A percentile compares a stretch with the other conserved stretches of the same genome.
Evolutionary conservation across 2,888 invertebrate genomes (phyloP).

Genomic region (Rugalucina vietnamica): DNA sequence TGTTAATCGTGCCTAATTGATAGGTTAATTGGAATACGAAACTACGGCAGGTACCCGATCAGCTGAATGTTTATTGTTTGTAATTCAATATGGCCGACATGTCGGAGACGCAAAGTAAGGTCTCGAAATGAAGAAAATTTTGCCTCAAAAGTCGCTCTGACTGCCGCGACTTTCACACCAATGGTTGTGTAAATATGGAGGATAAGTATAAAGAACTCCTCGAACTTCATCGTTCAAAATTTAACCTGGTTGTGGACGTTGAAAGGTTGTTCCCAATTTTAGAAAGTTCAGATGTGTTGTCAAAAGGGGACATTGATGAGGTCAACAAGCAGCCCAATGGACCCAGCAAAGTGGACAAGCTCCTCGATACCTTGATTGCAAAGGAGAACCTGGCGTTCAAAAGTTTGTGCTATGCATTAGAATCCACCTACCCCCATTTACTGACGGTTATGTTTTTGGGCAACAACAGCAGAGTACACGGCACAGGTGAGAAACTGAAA

Average conservation of each 20-base stretch:
- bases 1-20: no score
- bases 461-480: constrained; percentile 39
- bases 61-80: constrained; percentile 58
- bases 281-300: constrained; percentile 70
- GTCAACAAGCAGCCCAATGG: constrained; percentile 73
- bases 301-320: constrained; percentile 68
- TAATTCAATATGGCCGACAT: constrained; percentile 65
- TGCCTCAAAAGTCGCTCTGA: neutral
- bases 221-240: constrained; percentile 72
- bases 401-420: constrained; percentile 71
- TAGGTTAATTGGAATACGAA: constrained; percentile 29
- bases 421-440: constrained; percentile 75
- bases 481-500: constrained; percentile 16
- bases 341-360: constrained; percentile 72
- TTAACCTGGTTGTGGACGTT: constrained; percentile 70
- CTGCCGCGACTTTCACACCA: neutral
- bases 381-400: constrained; percentile 74
- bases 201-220: constrained; percentile 76
- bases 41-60: constrained; percentile 46
- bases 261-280: constrained; percentile 71
- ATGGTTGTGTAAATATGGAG: constrained; percentile 59
- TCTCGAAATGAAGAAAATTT: neutral
- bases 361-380: constrained; percentile 72
- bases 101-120: neutral
- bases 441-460: constrained; percentile 76